A percentile compares a stretch with the other conserved stretches of the same genome.
Conservation (phyloP, 2,797 vertebrate genomes). For the Sebastes trivittatus region DNA sequence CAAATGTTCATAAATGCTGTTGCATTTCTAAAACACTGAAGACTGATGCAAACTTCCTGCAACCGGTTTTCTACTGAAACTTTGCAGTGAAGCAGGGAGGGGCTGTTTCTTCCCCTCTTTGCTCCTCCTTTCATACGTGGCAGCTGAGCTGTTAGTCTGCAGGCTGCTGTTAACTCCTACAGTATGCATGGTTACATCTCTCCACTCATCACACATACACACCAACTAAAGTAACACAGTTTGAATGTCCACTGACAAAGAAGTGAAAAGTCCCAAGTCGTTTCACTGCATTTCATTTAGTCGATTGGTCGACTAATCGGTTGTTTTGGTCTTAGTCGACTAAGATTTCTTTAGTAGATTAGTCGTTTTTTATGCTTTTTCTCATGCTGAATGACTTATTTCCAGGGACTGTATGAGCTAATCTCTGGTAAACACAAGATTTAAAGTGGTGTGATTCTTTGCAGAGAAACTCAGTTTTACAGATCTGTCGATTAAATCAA, state of each 20-base stretch:
- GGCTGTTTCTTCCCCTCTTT: background rate
- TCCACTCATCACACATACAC: background rate
- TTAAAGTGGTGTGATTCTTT: too few species aligned
- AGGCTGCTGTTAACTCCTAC: slow-evolving; percentile 5
- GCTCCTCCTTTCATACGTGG: slow-evolving; percentile 81
- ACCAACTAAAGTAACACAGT: background rate
- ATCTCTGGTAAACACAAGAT: too few species aligned
- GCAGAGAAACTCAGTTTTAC: too few species aligned
- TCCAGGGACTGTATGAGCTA: too few species aligned
- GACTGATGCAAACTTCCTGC: slow-evolving; percentile 29
- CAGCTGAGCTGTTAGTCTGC: slow-evolving; percentile 34
- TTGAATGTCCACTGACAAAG: background rate
- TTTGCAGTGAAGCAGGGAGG: slow-evolving; percentile 18
- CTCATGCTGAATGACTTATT: too few species aligned
- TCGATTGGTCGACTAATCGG: too few species aligned
- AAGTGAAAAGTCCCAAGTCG: background rate
- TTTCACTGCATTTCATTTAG: too few species aligned
- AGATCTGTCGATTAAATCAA: too few species aligned
- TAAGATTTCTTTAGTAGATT: too few species aligned
- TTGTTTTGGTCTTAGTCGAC: background rate
- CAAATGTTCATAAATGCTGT: background rate
- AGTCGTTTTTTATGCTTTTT: too few species aligned
- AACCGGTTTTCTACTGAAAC: background rate
- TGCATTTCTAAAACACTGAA: background rate
- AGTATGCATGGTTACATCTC: background rate